phyloP scores from a whole-genome alignment of 2,888 invertebrate species.

The Thelaira solivaga region DNA sequence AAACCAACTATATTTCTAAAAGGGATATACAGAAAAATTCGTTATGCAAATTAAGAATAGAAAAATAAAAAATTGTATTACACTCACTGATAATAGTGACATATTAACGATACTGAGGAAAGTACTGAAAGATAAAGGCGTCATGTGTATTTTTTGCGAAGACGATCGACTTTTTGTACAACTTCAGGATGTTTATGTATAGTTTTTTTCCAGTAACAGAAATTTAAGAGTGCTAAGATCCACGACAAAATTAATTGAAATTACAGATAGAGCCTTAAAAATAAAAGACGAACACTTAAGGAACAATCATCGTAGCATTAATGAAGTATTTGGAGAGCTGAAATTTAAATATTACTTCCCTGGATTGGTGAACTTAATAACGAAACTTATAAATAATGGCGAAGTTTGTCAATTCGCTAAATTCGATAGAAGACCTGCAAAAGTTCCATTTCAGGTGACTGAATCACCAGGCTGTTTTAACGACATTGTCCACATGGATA shows the following conservation, averaged over 20 bases:
- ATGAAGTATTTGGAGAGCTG: too few species aligned
- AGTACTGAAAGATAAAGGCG: neutral
- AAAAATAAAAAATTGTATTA: too few species aligned
- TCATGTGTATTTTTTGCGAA: neutral
- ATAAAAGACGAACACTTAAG: neutral
- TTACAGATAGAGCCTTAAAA: neutral
- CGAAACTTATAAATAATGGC: too few species aligned
- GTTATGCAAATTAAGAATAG: too few species aligned
- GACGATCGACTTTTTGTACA: neutral
- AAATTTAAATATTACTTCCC: too few species aligned
- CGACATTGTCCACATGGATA: slow-evolving; percentile 31
- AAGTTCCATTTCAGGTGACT: slow-evolving; percentile 3
- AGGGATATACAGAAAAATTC: too few species aligned
- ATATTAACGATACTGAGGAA: neutral
- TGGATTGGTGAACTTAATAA: too few species aligned
- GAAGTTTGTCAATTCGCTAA: slow-evolving; percentile 4
- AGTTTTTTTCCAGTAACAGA: neutral
- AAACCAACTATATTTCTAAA: neutral
- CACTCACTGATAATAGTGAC: neutral
- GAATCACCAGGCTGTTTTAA: slow-evolving; percentile 25
- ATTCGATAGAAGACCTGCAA: slow-evolving; percentile 5
- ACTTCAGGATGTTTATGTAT: neutral
- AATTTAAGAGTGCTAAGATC: neutral
- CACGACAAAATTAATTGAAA: neutral
- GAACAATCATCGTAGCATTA: too few species aligned